These are phyloP conservation scores for Minunthozetes semirufus DNA, from an alignment of 2,888 invertebrate species.

Conservation along the genomic window DNA sequence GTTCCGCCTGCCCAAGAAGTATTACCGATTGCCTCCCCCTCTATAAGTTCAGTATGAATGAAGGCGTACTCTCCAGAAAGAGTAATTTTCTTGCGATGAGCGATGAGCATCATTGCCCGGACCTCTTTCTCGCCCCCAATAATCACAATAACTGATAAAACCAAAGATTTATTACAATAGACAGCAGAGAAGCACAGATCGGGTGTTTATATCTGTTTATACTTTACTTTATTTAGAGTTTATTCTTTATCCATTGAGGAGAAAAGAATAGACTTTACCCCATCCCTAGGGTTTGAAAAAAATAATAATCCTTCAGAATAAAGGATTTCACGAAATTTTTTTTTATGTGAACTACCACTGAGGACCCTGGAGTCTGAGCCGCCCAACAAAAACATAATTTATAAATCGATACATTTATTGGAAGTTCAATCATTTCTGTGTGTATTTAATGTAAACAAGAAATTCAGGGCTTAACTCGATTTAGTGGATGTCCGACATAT, in stretches of 20 bases:
- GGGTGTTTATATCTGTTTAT: too few species aligned
- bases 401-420: background rate
- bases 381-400: too few species aligned
- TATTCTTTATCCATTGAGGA: too few species aligned
- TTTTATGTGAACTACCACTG: too few species aligned
- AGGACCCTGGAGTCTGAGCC: too few species aligned
- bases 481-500: too few species aligned
- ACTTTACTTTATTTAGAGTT: too few species aligned
- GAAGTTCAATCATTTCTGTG: background rate
- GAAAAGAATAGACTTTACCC: too few species aligned
- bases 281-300: too few species aligned
- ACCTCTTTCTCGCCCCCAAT: slow-evolving; percentile 43
- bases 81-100: slow-evolving; percentile 41
- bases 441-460: background rate
- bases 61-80: slow-evolving; percentile 41
- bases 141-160: slow-evolving; percentile 41
- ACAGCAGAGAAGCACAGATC: too few species aligned
- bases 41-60: slow-evolving; percentile 42
- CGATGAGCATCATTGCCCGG: slow-evolving; percentile 41
- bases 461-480: background rate
- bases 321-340: too few species aligned
- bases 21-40: slow-evolving; percentile 43
- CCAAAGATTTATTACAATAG: background rate
- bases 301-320: too few species aligned
- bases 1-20: slow-evolving; percentile 41